Evolutionary conservation across 2,797 vertebrate genomes (phyloP), one percentile per base, ranked within the genome.

Genomic region (Cynopterus sphinx): DNA sequence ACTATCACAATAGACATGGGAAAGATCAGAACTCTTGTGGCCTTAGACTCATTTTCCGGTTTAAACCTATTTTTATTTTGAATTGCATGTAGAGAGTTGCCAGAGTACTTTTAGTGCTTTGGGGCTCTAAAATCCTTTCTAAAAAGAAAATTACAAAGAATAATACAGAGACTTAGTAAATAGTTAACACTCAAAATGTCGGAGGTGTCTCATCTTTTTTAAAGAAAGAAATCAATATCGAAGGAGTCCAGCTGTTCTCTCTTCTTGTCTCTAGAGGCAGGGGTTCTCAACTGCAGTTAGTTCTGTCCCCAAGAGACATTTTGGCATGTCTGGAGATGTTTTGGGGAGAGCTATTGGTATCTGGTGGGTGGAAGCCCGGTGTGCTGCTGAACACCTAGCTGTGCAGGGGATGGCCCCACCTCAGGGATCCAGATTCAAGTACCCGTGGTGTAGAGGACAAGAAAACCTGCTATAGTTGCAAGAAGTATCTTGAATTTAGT

Each of bases 91-190:
- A 22, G 33, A 78, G 67, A 68, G 86, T 41, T 28, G 15, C 3
- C 13, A 9, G 33, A 9, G 7, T 53, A 39, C 11, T 39, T 46
- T 73, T 65, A 49, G 36, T 55, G 39, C 31, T 70, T 57, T 75
- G 49, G 61, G 16, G 31, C 82, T 87, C 87, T 39, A 2, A 43
- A 41, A 36, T 28, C 36, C 82, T 59, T 63, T 61, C 78, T 95
- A 57, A 95, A 77, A 75, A 65, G 81, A n/a, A 36, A 68, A n/a
- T 11, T 82, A n/a, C 83, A 77, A 46, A 91, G 67, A 74, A 11
- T 33, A 41, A 68, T 12, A 7, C 28, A 26, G 73, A 31, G 17
- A 31, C 57, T 75, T 28, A 36, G 67, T 22, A 17, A 57, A 59
- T 8, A 39, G 12, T 65, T 17, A 33, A 33, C 71, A 39, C 55